These are phyloP conservation scores for Xestoiulus laeticollis DNA, from an alignment of 2,888 invertebrate genomes.

Conservation along the genomic window DNA sequence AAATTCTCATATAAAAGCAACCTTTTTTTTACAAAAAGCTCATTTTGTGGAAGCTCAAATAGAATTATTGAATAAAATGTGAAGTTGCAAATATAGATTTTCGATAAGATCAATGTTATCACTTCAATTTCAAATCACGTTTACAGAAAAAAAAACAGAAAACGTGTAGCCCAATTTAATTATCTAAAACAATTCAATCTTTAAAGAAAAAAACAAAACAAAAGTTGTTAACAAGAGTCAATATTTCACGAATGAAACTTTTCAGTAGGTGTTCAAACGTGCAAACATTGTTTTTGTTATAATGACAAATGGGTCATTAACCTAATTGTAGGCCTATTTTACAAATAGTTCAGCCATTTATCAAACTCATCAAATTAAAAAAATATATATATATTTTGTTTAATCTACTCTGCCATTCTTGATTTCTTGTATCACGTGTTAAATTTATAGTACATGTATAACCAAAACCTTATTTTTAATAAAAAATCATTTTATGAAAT, in stretches of 20 bases:
- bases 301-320: background rate
- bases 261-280: background rate
- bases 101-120: background rate
- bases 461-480: too few relatives aligned
- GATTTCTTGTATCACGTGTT: too few relatives aligned
- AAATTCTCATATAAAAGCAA: too few relatives aligned
- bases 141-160: background rate
- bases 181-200: background rate
- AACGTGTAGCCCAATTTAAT: background rate
- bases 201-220: background rate
- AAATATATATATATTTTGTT: too few relatives aligned
- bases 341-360: background rate
- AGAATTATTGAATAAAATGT: too few relatives aligned
- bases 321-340: background rate
- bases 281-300: background rate
- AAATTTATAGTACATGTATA: too few relatives aligned
- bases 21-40: too few relatives aligned
- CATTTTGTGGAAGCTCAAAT: too few relatives aligned
- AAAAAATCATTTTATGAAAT: too few relatives aligned
- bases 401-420: too few relatives aligned
- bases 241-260: background rate
- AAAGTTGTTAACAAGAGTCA: background rate
- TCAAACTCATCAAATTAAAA: background rate
- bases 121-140: background rate
- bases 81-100: background rate